phyloP scores from a whole-genome alignment of 2,888 invertebrate species.

The Euplagia quadripunctaria region DNA sequence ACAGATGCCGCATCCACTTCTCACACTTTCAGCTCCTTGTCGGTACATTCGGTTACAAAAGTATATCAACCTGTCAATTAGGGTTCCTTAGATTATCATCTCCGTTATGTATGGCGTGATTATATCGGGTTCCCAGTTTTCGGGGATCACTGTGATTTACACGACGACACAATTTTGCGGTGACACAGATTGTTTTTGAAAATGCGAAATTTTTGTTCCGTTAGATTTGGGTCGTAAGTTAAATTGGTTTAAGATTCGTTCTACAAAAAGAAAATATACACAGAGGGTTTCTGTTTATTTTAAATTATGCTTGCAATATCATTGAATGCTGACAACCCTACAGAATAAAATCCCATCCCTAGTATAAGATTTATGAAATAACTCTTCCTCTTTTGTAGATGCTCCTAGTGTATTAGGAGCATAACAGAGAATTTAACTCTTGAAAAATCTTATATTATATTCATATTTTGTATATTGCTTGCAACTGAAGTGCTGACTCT shows the following conservation, averaged over 20 bases:
- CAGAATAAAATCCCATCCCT: no score
- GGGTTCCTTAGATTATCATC: conserved; percentile 70
- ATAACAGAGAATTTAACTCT: no score
- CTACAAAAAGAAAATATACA: neutral
- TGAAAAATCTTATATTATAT: no score
- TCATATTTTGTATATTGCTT: no score
- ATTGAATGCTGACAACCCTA: no score
- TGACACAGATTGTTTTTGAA: neutral
- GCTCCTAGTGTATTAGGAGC: no score
- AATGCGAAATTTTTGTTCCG: neutral
- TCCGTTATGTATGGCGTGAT: conserved; percentile 64
- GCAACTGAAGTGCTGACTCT: no score
- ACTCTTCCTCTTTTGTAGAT: no score
- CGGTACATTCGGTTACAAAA: conserved; percentile 58
- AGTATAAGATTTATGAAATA: no score
- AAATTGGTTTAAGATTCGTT: neutral
- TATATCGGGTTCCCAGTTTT: conserved; percentile 57
- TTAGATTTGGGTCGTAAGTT: neutral
- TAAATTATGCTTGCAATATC: neutral
- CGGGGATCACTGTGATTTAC: conserved; percentile 58
- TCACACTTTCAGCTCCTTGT: conserved; percentile 28
- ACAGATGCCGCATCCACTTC: conserved; percentile 30
- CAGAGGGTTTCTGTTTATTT: neutral
- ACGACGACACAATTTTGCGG: conserved; percentile 7
- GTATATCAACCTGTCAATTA: conserved; percentile 79